phyloP scores from a whole-genome alignment of 2,797 vertebrate species.

The Cyprinella venusta region DNA sequence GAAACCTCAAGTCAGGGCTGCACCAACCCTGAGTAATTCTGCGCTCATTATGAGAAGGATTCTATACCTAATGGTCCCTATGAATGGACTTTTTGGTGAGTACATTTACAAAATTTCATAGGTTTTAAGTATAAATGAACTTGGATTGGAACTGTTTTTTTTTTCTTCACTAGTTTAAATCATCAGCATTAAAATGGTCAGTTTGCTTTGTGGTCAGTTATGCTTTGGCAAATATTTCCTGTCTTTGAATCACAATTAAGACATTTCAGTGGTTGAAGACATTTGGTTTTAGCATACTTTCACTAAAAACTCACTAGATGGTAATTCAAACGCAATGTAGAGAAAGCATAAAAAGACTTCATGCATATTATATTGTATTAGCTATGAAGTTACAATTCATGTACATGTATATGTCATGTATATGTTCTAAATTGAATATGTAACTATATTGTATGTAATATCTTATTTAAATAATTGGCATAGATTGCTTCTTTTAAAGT shows the following conservation, averaged over 20 bases:
- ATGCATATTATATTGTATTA: background rate
- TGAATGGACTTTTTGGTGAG: slow-evolving; percentile 72
- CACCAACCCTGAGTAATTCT: slow-evolving; percentile 54
- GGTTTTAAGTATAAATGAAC: background rate
- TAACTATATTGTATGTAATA: background rate
- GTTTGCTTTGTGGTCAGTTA: background rate
- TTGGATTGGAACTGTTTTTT: background rate
- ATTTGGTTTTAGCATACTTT: background rate
- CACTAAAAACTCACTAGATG: background rate
- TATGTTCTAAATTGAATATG: background rate
- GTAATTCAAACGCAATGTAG: background rate
- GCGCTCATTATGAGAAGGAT: slow-evolving; percentile 60
- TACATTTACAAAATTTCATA: slow-evolving; percentile 39
- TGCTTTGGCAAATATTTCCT: background rate
- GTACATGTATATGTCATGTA: background rate
- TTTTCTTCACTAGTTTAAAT: slow-evolving; percentile 15
- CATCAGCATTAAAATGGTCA: background rate
- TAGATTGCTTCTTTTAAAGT: background rate
- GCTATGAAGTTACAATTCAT: background rate
- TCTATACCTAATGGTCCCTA: slow-evolving; percentile 65
- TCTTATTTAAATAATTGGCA: background rate
- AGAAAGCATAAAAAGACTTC: background rate
- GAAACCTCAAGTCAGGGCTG: background rate
- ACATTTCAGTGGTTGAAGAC: background rate
- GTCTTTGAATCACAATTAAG: background rate